A percentile compares a stretch with the other conserved stretches of the same genome.
These are phyloP conservation scores for Rynchops niger DNA, from an alignment of 2,113 vertebrate genomes.

Conservation along the genomic window DNA sequence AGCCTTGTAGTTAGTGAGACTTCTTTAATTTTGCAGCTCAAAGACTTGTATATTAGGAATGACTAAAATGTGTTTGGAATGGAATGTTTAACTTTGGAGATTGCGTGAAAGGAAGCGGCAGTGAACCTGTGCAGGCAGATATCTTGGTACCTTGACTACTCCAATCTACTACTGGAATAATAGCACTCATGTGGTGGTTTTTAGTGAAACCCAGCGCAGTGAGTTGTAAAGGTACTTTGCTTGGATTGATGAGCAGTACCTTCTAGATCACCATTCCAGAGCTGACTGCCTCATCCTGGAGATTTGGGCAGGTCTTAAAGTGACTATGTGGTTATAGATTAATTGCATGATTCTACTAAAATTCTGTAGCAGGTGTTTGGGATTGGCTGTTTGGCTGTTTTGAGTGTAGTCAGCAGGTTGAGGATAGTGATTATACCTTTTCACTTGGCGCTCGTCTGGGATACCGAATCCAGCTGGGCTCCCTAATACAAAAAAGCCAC, in stretches of 20 bases:
- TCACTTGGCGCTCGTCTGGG: not conserved
- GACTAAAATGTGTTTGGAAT: not conserved
- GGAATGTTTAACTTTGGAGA: not conserved
- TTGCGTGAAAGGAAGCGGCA: not conserved
- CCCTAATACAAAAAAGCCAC: not conserved
- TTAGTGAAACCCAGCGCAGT: not conserved
- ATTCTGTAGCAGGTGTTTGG: not conserved
- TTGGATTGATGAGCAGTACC: not conserved
- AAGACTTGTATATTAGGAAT: not conserved
- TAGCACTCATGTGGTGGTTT: not conserved
- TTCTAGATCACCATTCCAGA: not conserved
- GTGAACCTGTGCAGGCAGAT: not conserved
- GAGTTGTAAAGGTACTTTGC: not conserved
- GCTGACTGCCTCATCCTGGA: not conserved
- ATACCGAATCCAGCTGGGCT: not conserved
- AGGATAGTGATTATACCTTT: not conserved
- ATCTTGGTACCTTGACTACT: not conserved
- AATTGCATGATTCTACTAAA: not conserved
- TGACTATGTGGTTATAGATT: not conserved
- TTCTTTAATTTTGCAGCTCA: not conserved
- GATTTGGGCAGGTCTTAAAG: not conserved
- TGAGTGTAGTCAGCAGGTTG: not conserved
- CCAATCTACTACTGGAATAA: not conserved
- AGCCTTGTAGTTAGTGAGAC: not conserved
- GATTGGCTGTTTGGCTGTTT: not conserved